Evolutionary conservation across 1,140 invertebrate genomes (phyloP).

Genomic region (Magallana angulata): DNA sequence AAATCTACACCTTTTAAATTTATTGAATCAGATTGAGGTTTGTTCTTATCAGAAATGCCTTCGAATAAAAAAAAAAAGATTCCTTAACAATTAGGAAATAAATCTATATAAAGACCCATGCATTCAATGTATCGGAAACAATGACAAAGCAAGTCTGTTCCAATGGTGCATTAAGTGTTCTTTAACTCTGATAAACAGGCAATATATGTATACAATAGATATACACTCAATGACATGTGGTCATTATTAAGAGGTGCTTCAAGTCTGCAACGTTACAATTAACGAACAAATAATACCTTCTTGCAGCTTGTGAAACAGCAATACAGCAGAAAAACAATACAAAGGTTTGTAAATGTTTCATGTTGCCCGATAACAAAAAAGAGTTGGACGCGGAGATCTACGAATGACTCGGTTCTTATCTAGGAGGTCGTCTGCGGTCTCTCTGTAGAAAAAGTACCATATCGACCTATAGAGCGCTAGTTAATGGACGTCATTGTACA

Average conservation of each 20-base stretch:
- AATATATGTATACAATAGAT: not conserved
- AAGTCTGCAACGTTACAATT: not conserved
- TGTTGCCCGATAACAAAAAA: not conserved
- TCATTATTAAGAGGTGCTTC: not conserved
- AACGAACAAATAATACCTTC: conserved; percentile 15
- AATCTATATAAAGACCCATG: too few relatives aligned
- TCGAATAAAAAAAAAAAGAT: too few relatives aligned
- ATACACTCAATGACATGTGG: not conserved
- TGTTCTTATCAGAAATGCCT: too few relatives aligned
- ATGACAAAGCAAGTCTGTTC: not conserved
- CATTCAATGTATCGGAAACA: not conserved
- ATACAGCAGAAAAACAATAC: conserved; percentile 27
- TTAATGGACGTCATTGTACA: too few relatives aligned
- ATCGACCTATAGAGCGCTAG: not conserved
- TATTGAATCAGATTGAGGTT: too few relatives aligned
- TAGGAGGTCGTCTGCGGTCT: not conserved
- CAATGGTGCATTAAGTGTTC: not conserved
- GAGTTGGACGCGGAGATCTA: not conserved
- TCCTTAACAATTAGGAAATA: too few relatives aligned
- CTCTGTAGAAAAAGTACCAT: not conserved
- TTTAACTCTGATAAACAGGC: not conserved
- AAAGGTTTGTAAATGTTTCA: conserved; percentile 22
- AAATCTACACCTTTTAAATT: too few relatives aligned
- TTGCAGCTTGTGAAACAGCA: not conserved
- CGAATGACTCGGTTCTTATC: not conserved